These are phyloP conservation scores for Acromyrmex charruanus DNA, from an alignment of 1,140 invertebrate species.

Conservation along the genomic window DNA sequence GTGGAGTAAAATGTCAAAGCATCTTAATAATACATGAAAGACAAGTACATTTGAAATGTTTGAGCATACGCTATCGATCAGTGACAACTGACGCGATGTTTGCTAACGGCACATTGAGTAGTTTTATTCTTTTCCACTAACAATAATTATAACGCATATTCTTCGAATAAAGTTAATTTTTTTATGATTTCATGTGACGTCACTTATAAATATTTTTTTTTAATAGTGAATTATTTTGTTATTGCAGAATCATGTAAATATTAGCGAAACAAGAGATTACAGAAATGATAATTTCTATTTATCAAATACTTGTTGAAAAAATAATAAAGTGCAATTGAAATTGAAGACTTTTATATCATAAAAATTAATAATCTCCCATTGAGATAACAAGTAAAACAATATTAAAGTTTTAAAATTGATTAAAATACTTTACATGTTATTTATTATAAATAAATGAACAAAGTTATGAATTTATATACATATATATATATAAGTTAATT, in stretches of 20 bases:
- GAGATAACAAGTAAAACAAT: neutral
- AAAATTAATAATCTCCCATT: neutral
- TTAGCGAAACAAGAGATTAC: neutral
- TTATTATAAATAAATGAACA: neutral
- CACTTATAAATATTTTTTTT: neutral
- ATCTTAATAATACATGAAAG: constrained; percentile 1
- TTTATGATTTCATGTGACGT: neutral
- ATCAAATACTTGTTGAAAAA: neutral
- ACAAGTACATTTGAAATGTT: constrained; percentile 5
- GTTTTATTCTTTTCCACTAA: constrained; percentile 16
- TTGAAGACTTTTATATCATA: constrained; percentile 6
- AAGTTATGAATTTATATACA: neutral
- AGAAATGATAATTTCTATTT: neutral
- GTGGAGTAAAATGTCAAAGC: neutral
- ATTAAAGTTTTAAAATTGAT: neutral
- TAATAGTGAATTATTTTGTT: neutral
- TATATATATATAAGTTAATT: neutral
- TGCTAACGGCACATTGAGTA: neutral
- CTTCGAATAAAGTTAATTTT: neutral
- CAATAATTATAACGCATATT: neutral
- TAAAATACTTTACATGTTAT: neutral
- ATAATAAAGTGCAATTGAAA: neutral
- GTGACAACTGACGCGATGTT: constrained; percentile 19
- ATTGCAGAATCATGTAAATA: neutral
- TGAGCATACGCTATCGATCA: constrained; percentile 37